Evolutionary conservation across 30 jellyfish, hydroid and myxozoan genomes (phyloP).

Genomic region (Turritopsis dohrnii): DNA sequence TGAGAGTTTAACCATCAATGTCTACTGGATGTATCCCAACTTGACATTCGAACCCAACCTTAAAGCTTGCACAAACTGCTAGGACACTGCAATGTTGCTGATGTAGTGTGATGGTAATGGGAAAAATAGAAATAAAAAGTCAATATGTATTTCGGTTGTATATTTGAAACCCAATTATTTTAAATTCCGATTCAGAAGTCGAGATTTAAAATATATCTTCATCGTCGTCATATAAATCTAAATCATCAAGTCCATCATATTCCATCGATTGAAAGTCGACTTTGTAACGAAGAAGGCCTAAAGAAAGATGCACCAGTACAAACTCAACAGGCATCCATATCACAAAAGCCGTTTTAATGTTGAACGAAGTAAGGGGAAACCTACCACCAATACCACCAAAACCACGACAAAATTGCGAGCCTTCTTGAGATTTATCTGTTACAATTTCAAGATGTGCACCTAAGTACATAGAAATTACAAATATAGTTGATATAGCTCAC

Average conservation of each 20-base stretch:
- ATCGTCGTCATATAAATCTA: constrained; percentile 75
- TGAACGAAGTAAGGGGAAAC: constrained; percentile 5
- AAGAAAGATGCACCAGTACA: no score
- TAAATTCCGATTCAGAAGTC: not conserved
- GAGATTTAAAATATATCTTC: constrained; percentile 30
- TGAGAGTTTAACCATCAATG: no score
- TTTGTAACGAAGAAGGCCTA: constrained; percentile 93
- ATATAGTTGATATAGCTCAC: not conserved
- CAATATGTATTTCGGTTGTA: not conserved
- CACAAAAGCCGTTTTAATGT: not conserved
- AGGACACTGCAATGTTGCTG: no score
- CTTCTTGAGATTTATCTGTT: constrained; percentile 97
- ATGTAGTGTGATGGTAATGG: not conserved
- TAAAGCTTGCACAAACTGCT: no score
- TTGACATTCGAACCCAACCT: no score
- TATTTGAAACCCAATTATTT: not conserved
- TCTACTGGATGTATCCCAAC: no score
- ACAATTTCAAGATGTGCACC: constrained; percentile 98
- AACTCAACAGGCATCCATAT: not conserved
- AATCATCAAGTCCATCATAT: constrained; percentile 81
- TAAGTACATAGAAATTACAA: not conserved
- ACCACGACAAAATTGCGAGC: constrained; percentile 97
- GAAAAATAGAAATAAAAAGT: not conserved
- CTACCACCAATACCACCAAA: constrained; percentile 99
- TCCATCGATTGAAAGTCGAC: constrained; percentile 99